These are phyloP conservation scores for Chrosomus eos DNA, from an alignment of 2,797 vertebrate species.

Conservation along the genomic window DNA sequence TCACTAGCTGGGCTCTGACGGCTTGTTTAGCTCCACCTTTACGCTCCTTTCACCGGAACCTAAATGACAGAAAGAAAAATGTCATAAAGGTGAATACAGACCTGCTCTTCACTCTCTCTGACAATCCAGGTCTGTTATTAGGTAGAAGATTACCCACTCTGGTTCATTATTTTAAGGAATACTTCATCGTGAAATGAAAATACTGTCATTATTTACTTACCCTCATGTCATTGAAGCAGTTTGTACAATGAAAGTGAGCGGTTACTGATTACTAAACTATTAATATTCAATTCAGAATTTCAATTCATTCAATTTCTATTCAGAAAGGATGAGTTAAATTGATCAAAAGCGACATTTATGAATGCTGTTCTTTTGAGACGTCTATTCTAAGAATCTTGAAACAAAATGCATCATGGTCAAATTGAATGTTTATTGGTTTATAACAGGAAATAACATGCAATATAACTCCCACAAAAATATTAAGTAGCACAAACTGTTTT, in stretches of 20 bases:
- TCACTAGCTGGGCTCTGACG: slow-evolving; percentile 43
- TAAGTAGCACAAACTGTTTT: too few relatives aligned
- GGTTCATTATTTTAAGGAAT: not conserved
- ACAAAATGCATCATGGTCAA: not conserved
- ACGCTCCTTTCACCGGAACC: slow-evolving; percentile 88
- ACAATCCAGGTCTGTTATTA: not conserved
- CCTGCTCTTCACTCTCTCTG: too few relatives aligned
- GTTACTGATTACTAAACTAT: not conserved
- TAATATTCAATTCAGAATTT: too few relatives aligned
- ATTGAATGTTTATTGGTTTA: too few relatives aligned
- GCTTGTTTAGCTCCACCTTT: slow-evolving; percentile 52
- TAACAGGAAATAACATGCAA: too few relatives aligned
- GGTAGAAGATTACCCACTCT: not conserved
- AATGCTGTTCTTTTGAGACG: not conserved
- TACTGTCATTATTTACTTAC: not conserved
- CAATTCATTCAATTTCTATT: too few relatives aligned
- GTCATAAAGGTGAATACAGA: not conserved
- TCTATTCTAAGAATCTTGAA: not conserved
- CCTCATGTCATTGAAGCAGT: not conserved
- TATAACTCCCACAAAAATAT: too few relatives aligned
- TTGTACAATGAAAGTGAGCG: not conserved
- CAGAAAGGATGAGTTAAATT: not conserved
- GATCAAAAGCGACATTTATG: not conserved
- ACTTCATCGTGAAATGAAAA: not conserved
- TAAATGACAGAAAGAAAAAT: slow-evolving; percentile 37